Evolutionary conservation across 2,113 vertebrate genomes (phyloP), one percentile per base, ranked within the genome.

Genomic region (Carassius gibelio): DNA sequence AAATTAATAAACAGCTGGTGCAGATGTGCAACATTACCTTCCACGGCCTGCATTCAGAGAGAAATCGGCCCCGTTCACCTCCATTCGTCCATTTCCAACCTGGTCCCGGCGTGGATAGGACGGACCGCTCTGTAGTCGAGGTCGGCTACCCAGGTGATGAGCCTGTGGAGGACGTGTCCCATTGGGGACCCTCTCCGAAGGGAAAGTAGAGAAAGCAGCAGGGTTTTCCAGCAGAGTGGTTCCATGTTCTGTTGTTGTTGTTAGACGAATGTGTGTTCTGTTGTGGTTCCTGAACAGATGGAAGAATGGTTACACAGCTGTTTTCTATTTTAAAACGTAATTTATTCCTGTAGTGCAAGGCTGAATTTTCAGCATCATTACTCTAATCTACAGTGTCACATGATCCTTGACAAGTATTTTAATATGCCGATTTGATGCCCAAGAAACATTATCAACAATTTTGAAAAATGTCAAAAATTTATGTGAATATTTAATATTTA

Each of bases 151-250:
- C 13, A 93, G 91, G 87, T 94, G 95, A 91, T 96, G 95, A 84
- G 95, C 88, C 89, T 97, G 94, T 90, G 95, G 92, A 88, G 95
- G 94, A 57, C 95, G 96, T 71, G 97, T 95, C 69, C 98, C 98
- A 82, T 98, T 99, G 86, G 98, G 95, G 89, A 97, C 90, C 86
- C 97, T 93, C 90, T 99, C 98, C 75, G 95, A 94, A 91, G 97
- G 95, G 93, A 98, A 97, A 92, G 94, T 96, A 91, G 91, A 61
- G 10, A 99, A 99, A 92, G 97, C 95, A 81, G 94, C 92, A 45
- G 98, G 97, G 93, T 94, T 98, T 91, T 99, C 98, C 91, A 98
- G 94, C 78, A 99, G 96, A 62, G 96, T 97, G 8, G 96, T 89
- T 91, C 95, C 96, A 89, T 97, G 96, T 86, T 99, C 98, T 50